Base-by-base conservation (phyloP, 2,113 vertebrate species). In the Sterna hirundo region DNA sequence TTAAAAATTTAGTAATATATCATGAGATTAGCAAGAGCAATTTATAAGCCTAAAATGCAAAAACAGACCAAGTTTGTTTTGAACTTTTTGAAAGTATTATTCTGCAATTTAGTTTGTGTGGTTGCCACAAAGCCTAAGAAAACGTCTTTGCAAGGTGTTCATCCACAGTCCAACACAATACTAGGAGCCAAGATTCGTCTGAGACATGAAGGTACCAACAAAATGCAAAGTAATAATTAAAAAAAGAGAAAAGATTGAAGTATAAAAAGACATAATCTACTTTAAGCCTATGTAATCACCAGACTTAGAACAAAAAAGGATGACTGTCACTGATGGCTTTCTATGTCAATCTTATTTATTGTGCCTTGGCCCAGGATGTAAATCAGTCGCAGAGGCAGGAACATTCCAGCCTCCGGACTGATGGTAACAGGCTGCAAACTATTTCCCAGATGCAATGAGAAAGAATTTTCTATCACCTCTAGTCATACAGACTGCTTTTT, bases 401-500 rank as follows among this genome's bases (percentile, higher is more conserved):
- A 94, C 29, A 64, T 93, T 93, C 75, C 49, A 90, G 64, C 51
- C 71, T 74, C 69, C 7, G 11, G n/a, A 54, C 34, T 49, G 51
- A 86, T 42, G 47, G 51, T 44, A 95, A 83, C 0, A 3, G 49
- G 15, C 82, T 66, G 46, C 49, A 95, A 96, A 72, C 0, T 8
- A 85, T 93, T 94, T 92, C 58, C 89, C 97, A 96, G 93, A 87
- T 27, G 57, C 55, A 81, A 51, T 5, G 2, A 78, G 68, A 65
- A 66, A 80, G 38, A 78, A 44, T 77, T 88, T 88, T 92, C 15
- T 71, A 65, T 62, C 75, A n/a, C 88, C 90, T 91, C 58, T 70
- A 80, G 68, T 88, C 75, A 94, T 36, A 86, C 3, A 64, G 49
- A 83, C 21, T 69, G 57, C 9, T 90, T 97, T 94, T 96, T 95